Conservation (phyloP, 2,797 vertebrate species). For the Cuniculus paca region DNA sequence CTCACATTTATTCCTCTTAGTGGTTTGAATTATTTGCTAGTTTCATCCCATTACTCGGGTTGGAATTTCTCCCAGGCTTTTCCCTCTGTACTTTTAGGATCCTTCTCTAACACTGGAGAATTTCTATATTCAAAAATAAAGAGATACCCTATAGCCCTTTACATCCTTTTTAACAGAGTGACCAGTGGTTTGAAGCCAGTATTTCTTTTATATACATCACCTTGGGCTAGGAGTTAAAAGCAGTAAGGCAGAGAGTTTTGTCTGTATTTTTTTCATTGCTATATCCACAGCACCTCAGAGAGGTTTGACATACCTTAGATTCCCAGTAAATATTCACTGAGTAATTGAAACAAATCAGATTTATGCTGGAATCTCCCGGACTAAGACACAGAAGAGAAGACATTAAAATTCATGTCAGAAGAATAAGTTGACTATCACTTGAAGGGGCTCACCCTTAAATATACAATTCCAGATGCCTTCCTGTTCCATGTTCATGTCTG, state of each 20-base stretch:
- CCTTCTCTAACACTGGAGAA: background rate
- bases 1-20: background rate
- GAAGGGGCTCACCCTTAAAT: background rate
- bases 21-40: background rate
- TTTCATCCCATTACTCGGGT: background rate
- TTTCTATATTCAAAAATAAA: background rate
- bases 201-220: conserved; percentile 29
- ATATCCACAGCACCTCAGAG: background rate
- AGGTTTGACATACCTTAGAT: background rate
- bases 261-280: background rate
- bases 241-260: background rate
- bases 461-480: background rate
- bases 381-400: background rate
- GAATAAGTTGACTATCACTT: background rate
- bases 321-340: background rate
- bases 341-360: conserved; percentile 9
- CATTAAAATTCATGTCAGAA: background rate
- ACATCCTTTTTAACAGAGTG: conserved; percentile 36
- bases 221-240: conserved; percentile 9
- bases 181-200: background rate
- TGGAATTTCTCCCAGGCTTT: background rate
- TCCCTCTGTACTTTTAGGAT: background rate
- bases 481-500: background rate
- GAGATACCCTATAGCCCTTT: background rate
- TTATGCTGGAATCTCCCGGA: background rate